Evolutionary conservation across 2,888 invertebrate genomes (phyloP), one percentile per base, ranked within the genome.

Genomic region (Mactromeris polynyma): DNA sequence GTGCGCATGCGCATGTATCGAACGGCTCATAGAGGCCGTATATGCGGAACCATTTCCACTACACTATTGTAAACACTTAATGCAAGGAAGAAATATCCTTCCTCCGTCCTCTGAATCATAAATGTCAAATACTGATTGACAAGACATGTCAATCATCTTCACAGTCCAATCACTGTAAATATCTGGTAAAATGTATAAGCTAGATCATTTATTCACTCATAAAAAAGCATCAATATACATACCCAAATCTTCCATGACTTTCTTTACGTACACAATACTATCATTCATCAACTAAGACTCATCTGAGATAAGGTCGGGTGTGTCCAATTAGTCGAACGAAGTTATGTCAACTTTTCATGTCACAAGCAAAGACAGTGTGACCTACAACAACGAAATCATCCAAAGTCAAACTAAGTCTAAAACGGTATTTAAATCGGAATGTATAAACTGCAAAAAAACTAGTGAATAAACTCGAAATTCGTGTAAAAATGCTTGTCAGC

Each of bases 221-320:
- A 17, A n/a, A n/a, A 46, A 46, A 46, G 14, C n/a, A 40, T 36
- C 9, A 79, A 0, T 26, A 33, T 36, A 84, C 21, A 92, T 90
- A 94, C 94, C 94, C 88, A 94, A 90, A 92, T 94, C 94, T 86
- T 93, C 94, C 94, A 94, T 94, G 89, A 94, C 93, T 92, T 88
- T 91, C 86, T 89, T 91, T 84, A 79, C 88, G 83, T 92, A 93
- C 54, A 83, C 84, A 42, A 73, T 78, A 51, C 73, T 81, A 33
- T 26, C 86, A 86, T 51, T 90, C 88, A 90, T 88, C 36, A 88
- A 90, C 88, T 82, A 90, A 73, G 81, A 81, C 83, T 82, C 87
- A 87, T 87, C 83, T 31, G 64, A 79, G 38, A n/a, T 82, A 33
- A 6, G 73, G 33, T 36, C 73, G 73, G 89, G 84, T 89, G 89